A percentile compares a stretch with the other conserved stretches of the same genome.
phyloP scores from a whole-genome alignment of 1,140 invertebrate species.

The Aphidius gifuensis region DNA sequence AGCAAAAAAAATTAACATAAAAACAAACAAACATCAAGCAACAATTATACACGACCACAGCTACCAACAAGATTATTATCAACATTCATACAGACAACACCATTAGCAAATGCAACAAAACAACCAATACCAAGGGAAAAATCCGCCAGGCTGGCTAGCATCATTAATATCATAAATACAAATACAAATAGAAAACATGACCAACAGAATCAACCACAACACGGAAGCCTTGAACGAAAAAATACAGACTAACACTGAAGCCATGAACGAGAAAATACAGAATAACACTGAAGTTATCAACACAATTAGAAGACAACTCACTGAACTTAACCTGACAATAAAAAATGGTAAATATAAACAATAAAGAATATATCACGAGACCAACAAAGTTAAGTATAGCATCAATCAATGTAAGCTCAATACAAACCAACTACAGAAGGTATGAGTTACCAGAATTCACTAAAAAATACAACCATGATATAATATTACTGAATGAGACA shows the following conservation, averaged over 20 bases:
- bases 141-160: no score
- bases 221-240: background rate
- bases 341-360: background rate
- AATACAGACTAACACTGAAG: background rate
- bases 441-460: background rate
- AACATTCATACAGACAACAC: no score
- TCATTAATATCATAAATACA: no score
- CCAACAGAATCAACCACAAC: background rate
- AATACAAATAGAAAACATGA: background rate
- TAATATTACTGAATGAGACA: background rate
- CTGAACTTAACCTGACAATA: background rate
- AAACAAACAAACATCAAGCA: no score
- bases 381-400: constrained; percentile 6
- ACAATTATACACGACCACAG: no score
- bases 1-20: no score
- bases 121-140: no score
- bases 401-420: constrained; percentile 18
- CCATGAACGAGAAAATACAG: background rate
- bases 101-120: no score
- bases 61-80: no score
- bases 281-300: background rate
- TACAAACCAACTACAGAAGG: background rate
- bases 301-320: background rate
- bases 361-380: background rate
- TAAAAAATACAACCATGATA: background rate